Base-by-base conservation (phyloP, 2,113 vertebrate species). In the Hirundichthys speculiger region DNA sequence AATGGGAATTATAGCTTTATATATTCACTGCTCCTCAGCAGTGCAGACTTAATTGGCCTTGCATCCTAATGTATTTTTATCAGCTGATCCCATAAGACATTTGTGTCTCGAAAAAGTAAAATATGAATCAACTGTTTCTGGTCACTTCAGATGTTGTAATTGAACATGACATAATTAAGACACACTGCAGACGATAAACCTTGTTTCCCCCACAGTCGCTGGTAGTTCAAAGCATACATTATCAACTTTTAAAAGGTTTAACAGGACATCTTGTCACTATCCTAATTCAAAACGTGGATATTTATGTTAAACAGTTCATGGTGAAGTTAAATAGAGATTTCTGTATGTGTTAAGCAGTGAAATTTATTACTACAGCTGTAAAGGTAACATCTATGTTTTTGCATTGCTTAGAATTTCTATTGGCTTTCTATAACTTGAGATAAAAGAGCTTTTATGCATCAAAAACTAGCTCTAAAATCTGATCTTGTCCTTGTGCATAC, bases 381-480 rank as follows among this genome's bases (percentile, higher is more conserved):
- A 34, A 34, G 30, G 30, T 34, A 12, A 7, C 11, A 34, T 42
- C 41, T 13, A 21, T 13, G n/a, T n/a, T n/a, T n/a, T n/a, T 46
- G 10, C 21, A n/a, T 48, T 16, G 12, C 18, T 43, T 21, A 55
- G 47, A 43, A 40, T 13, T 24, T 64, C 19, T 55, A 9, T 0
- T 2, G 49, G 34, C 7, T 18, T 64, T 55, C 48, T 5, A 41
- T 49, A 13, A 3, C 45, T 58, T 67, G 41, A 60, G 19, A 47
- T 38, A 56, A 60, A 64, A 56, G 13, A 63, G 63, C 41, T 2
- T 63, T 65, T 53, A 64, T 49, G 68, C 49, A 42, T 69, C 27
- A 49, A 60, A 41, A 75, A 53, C 73, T 69, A 64, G 63, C 66
- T 46, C 16, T 67, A 65, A 72, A 75, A 64, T 67, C 45, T 7